phyloP scores from a whole-genome alignment of 2,797 vertebrate species.

The Cyprinodon diabolis region DNA sequence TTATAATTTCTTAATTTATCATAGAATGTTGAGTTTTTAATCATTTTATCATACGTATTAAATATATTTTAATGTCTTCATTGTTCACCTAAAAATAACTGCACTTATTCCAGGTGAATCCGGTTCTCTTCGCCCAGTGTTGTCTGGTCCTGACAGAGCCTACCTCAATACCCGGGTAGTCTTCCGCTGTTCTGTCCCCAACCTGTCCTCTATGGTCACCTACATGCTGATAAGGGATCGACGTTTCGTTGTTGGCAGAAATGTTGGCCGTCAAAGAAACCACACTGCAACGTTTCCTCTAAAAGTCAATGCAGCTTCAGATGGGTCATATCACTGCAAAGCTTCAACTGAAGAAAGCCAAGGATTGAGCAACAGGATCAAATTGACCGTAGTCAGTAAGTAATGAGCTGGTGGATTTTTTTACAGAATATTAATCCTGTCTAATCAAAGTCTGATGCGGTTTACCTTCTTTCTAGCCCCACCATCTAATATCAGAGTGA shows the following conservation, averaged over 20 bases:
- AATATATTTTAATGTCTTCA: too few relatives aligned
- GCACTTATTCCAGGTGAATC: conserved; percentile 53
- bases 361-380: conserved; percentile 65
- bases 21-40: too few relatives aligned
- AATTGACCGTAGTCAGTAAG: conserved; percentile 79
- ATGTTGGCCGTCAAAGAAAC: not conserved
- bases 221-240: conserved; percentile 64
- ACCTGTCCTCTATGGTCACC: conserved; percentile 38
- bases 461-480: conserved; percentile 58
- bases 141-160: conserved; percentile 75
- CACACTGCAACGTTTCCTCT: conserved; percentile 45
- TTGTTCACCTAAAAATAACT: too few relatives aligned
- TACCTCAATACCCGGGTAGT: conserved; percentile 51
- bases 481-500: conserved; percentile 58
- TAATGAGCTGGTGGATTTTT: conserved; percentile 11
- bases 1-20: too few relatives aligned
- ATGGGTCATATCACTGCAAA: conserved; percentile 72
- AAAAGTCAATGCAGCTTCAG: conserved; percentile 45
- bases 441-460: not conserved
- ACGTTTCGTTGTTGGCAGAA: not conserved
- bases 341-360: conserved; percentile 23
- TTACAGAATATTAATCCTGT: not conserved
- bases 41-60: too few relatives aligned
- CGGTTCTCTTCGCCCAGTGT: conserved; percentile 25
- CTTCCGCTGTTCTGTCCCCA: conserved; percentile 60